A percentile compares a stretch with the other conserved stretches of the same genome.
phyloP scores from a whole-genome alignment of 2,888 invertebrate genomes.

The Gastracanthus pulcherrimus region DNA sequence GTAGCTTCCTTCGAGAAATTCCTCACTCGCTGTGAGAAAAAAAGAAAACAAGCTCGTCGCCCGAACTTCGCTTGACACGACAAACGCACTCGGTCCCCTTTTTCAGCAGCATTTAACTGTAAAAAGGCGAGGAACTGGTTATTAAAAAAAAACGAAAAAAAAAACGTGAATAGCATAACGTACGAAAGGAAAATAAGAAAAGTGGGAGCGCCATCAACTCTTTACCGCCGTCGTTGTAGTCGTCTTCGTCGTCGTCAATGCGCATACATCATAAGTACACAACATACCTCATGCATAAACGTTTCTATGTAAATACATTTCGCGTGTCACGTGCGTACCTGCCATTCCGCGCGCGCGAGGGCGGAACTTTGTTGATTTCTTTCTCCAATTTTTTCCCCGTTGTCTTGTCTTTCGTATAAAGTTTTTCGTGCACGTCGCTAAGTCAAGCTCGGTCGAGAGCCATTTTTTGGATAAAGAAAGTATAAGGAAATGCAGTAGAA shows the following conservation, averaged over 20 bases:
- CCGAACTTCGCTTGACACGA: slow-evolving; percentile 20
- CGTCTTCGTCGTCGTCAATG: slow-evolving; percentile 36
- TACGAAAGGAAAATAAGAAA: slow-evolving; percentile 1
- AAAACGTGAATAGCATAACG: background rate
- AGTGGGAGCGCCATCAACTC: slow-evolving; percentile 1
- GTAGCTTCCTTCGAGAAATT: background rate
- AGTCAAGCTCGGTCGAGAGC: slow-evolving; percentile 28
- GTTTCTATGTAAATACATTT: slow-evolving; percentile 55
- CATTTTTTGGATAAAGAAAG: background rate
- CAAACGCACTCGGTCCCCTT: slow-evolving; percentile 7
- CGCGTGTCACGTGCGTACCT: slow-evolving; percentile 56
- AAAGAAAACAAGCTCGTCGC: background rate
- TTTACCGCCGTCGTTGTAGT: slow-evolving; percentile 18
- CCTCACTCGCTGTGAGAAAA: no score
- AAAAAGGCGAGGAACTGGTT: background rate
- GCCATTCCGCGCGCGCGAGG: slow-evolving; percentile 55
- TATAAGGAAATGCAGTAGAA: background rate
- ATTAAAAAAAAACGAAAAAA: background rate
- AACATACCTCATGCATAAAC: slow-evolving; percentile 52
- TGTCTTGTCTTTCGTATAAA: background rate
- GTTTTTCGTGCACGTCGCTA: slow-evolving; percentile 28
- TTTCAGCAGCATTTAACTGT: background rate
- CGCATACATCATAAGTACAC: slow-evolving; percentile 49
- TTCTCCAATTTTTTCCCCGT: background rate
- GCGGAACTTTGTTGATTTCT: slow-evolving; percentile 27